These are phyloP conservation scores for Mantis religiosa DNA, from an alignment of 2,888 invertebrate species.

Conservation along the genomic window DNA sequence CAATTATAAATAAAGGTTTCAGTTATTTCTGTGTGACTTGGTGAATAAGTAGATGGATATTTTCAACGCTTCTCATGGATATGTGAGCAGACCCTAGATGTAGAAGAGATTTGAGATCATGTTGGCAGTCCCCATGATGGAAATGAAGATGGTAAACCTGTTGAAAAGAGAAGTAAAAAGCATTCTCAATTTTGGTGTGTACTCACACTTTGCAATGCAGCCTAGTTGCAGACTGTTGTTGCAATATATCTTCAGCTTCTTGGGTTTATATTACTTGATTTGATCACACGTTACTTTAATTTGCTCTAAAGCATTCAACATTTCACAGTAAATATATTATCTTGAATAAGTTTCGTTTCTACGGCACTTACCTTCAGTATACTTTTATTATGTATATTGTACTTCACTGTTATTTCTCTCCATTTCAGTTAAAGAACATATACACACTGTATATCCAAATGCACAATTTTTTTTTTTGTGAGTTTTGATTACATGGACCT, in stretches of 20 bases:
- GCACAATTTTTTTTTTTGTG: constrained; percentile 28
- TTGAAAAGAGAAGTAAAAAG: constrained; percentile 1
- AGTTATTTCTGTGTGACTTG: no score
- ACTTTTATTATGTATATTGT: constrained; percentile 31
- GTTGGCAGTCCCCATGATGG: constrained; percentile 18
- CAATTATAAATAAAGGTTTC: no score
- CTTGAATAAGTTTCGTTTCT: constrained; percentile 56
- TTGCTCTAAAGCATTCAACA: constrained; percentile 35
- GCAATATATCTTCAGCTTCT: constrained; percentile 39
- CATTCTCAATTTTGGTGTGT: constrained; percentile 21
- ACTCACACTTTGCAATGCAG: constrained; percentile 18
- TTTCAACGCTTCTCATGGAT: neutral
- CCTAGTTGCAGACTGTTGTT: constrained; percentile 24
- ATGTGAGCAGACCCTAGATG: neutral
- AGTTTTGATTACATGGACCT: constrained; percentile 11
- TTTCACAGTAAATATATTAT: constrained; percentile 36
- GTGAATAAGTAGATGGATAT: no score
- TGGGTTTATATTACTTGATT: constrained; percentile 42
- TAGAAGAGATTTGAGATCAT: neutral
- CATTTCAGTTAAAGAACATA: constrained; percentile 28
- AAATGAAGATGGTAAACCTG: constrained; percentile 15
- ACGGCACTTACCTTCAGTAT: constrained; percentile 52
- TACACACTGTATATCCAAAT: constrained; percentile 33
- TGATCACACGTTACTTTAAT: constrained; percentile 40
- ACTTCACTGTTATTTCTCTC: constrained; percentile 31